Conservation (phyloP, 2,113 vertebrate genomes). For the Eonycteris spelaea region DNA sequence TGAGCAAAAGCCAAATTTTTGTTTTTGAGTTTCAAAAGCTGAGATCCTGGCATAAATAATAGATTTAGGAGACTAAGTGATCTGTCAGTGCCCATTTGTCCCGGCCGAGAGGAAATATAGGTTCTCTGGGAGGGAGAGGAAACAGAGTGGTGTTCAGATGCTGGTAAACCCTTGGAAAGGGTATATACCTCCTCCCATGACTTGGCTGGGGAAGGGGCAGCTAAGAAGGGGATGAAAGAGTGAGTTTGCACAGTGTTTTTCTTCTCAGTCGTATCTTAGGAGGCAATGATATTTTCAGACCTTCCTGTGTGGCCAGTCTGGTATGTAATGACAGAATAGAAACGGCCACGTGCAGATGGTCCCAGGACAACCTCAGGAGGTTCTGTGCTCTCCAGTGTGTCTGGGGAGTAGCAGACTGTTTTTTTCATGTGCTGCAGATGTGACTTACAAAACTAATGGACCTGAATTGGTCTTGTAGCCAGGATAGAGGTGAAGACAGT, state of each 20-base stretch:
- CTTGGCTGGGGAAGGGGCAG: neutral
- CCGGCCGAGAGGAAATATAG: neutral
- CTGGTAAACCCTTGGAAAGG: neutral
- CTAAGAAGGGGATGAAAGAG: neutral
- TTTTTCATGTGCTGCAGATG: neutral
- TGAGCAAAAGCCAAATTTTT: constrained; percentile 38
- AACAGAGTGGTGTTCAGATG: neutral
- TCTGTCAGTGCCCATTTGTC: constrained; percentile 12
- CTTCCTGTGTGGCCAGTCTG: neutral
- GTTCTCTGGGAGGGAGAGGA: neutral
- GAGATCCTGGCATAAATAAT: constrained; percentile 33
- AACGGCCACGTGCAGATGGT: neutral
- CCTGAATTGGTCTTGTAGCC: neutral
- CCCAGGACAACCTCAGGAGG: neutral
- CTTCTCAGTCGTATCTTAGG: neutral
- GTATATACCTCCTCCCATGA: neutral
- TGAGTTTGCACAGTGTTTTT: neutral
- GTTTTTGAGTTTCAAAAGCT: constrained; percentile 30
- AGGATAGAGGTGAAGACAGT: neutral
- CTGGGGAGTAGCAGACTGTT: neutral
- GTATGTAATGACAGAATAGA: neutral
- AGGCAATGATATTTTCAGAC: neutral
- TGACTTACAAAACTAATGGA: neutral
- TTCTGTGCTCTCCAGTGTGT: neutral
- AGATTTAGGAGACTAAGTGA: constrained; percentile 27